A percentile compares a stretch with the other conserved stretches of the same genome.
Conservation (phyloP, 2,888 invertebrate genomes). For the Apantesis nais region DNA sequence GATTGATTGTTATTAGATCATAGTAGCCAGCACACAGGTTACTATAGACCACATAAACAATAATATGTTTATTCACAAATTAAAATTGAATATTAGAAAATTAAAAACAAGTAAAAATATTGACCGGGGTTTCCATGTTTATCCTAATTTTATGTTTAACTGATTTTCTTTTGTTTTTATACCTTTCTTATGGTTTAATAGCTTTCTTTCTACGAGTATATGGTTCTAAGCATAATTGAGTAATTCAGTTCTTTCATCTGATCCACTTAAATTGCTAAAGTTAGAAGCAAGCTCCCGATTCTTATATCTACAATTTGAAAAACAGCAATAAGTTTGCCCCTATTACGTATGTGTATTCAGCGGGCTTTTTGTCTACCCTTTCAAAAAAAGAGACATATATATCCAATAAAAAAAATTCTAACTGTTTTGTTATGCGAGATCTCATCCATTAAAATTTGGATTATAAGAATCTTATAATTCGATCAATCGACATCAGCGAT, state of each 20-base stretch:
- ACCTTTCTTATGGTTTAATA: neutral
- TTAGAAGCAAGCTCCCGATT: neutral
- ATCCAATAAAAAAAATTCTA: constrained; percentile 2
- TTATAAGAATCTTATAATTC: constrained; percentile 27
- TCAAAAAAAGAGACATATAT: neutral
- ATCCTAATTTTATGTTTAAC: neutral
- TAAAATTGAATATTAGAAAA: neutral
- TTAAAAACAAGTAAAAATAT: neutral
- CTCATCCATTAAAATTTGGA: no score
- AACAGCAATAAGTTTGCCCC: neutral
- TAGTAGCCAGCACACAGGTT: constrained; percentile 26
- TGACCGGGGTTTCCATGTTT: neutral
- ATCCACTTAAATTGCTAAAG: neutral
- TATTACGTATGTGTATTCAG: neutral
- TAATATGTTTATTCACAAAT: neutral
- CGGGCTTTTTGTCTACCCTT: no score
- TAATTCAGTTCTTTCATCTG: neutral
- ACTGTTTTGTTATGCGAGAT: constrained; percentile 10
- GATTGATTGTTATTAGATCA: constrained; percentile 74
- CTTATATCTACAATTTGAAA: neutral
- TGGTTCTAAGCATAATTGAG: neutral
- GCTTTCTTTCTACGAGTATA: neutral
- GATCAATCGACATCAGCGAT: constrained; percentile 34
- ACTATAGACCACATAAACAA: constrained; percentile 1
- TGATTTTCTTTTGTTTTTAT: neutral